Percentiles rank a stretch among this genome's conserved stretches.
Conservation (phyloP, 2,888 invertebrate genomes). For the Orthonevra nobilis region DNA sequence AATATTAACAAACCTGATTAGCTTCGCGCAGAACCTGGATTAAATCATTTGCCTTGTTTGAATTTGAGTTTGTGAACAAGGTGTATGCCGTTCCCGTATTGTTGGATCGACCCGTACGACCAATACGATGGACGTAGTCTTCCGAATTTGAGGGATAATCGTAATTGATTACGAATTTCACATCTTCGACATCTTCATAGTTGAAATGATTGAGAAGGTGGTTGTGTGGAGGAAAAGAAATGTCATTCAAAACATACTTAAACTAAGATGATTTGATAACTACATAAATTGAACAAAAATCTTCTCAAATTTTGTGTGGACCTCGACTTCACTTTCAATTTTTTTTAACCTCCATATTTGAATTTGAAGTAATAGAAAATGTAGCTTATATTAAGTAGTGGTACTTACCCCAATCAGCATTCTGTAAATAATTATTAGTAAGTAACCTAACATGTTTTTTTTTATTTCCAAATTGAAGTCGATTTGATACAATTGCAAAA, state of each 20-base stretch:
- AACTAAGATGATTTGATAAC: conserved; percentile 47
- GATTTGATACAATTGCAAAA: conserved; percentile 45
- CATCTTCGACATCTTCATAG: conserved; percentile 96
- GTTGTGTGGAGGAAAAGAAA: conserved; percentile 58
- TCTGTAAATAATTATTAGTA: conserved; percentile 43
- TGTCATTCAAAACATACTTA: conserved; percentile 60
- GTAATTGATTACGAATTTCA: conserved; percentile 99
- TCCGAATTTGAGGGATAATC: conserved; percentile 98
- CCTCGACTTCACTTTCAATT: conserved; percentile 76
- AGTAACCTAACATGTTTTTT: conserved; percentile 43
- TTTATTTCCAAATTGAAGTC: conserved; percentile 39
- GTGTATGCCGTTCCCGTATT: conserved; percentile 98
- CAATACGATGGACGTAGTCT: conserved; percentile 96
- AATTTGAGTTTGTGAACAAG: conserved; percentile 94
- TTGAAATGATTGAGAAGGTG: conserved; percentile 1
- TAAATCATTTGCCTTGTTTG: conserved; percentile 94
- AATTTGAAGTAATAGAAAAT: conserved; percentile 54
- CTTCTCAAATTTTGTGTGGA: conserved; percentile 74
- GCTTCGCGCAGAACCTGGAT: conserved; percentile 96
- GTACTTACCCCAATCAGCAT: conserved; percentile 59
- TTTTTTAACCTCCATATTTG: conserved; percentile 73
- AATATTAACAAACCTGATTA: conserved; percentile 85
- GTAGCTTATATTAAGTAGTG: conserved; percentile 34
- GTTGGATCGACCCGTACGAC: conserved; percentile 95
- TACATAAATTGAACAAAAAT: conserved; percentile 67